Evolutionary conservation across 1,140 invertebrate genomes (phyloP), one percentile per base, ranked within the genome.

Genomic region (Ditylenchus dipsaci): DNA sequence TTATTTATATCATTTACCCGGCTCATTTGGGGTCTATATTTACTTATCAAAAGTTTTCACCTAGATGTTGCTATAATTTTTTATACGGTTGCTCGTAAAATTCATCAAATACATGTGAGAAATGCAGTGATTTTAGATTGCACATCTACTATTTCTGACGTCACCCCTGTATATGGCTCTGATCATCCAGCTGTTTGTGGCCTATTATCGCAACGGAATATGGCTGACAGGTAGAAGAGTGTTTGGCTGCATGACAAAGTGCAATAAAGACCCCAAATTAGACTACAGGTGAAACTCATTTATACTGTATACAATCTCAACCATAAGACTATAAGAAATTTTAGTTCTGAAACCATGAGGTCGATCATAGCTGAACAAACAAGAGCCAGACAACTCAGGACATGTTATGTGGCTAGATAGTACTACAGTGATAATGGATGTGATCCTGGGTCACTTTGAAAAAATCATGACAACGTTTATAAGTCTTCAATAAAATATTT

Each of bases 351-450:
- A 65, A 75, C 74, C 7, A 77, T 75, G 64, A 62, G 69, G 11
- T 77, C 74, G 26, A 75, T 75, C n/a, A 77, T 75, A n/a, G 73
- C 73, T 13, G 74, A 75, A 30, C 74, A 75, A 30, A 65, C 58
- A 17, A 42, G 72, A 45, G 26, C 19, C 15, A 47, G 72, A n/a
- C 69, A 73, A 56, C 73, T 73, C 64, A 53, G 49, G 15, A 53
- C 49, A 26, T 53, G 49, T 17, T 53, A 53, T 26, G 3, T 53
- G 8, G 49, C n/a, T 21, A 53, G 49, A 53, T 53, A 53, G n/a
- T n/a, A 45, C 43, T n/a, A n/a, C n/a, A n/a, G n/a, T n/a, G n/a
- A n/a, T n/a, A n/a, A n/a, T n/a, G n/a, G 11, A 38, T 38, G 33
- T 5, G 3, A 11, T 38, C 3, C 33, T 5, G 11, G 11, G 3